These are phyloP conservation scores for Dipodomys spectabilis DNA, from an alignment of 2,113 vertebrate genomes.

Conservation along the genomic window DNA sequence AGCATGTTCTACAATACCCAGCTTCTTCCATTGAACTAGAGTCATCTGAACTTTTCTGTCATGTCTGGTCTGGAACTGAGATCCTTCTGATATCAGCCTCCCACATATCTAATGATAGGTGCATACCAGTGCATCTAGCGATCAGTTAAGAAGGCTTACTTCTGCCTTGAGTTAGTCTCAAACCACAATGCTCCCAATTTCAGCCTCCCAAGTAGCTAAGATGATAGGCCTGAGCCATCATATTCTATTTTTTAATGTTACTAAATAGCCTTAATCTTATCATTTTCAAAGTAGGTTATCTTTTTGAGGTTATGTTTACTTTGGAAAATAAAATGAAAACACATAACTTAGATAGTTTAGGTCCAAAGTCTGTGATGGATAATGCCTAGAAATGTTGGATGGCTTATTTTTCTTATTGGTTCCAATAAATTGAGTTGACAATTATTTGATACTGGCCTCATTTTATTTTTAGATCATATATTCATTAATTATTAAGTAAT, in stretches of 20 bases:
- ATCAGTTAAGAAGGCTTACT: too few relatives aligned
- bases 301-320: background rate
- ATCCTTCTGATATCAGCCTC: background rate
- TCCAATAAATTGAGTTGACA: background rate
- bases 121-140: too few relatives aligned
- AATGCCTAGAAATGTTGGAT: background rate
- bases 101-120: too few relatives aligned
- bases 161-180: too few relatives aligned
- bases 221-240: too few relatives aligned
- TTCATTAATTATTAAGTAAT: constrained; percentile 42
- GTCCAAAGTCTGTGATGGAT: background rate
- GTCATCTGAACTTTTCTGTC: too few relatives aligned
- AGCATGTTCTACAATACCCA: background rate
- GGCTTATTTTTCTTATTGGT: background rate
- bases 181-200: too few relatives aligned
- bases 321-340: background rate
- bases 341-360: background rate
- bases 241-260: background rate
- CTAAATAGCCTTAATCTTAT: background rate
- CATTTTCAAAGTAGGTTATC: background rate
- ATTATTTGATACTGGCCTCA: background rate
- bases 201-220: too few relatives aligned
- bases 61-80: too few relatives aligned
- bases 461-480: constrained; percentile 22
- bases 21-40: too few relatives aligned